Percentiles rank a stretch among this genome's conserved stretches.
phyloP scores from a whole-genome alignment of 2,113 vertebrate species.

The Melozone crissalis region DNA sequence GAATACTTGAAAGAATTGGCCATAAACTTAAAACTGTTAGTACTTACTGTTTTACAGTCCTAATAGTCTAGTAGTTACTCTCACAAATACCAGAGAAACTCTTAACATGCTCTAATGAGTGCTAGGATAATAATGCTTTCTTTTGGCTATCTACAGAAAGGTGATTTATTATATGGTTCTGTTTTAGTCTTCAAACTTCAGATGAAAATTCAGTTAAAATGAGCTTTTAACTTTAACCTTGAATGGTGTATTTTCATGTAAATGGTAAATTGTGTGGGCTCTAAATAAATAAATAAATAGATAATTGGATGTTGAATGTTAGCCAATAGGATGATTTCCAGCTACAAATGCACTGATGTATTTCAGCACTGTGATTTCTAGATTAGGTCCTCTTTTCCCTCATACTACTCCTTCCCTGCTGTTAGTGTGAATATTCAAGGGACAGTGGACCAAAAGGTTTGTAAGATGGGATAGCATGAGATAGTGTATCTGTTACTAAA shows the following conservation, averaged over 20 bases:
- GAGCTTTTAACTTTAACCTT: background rate
- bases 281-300: background rate
- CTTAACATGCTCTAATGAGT: background rate
- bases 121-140: background rate
- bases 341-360: background rate
- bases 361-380: background rate
- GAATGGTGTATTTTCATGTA: background rate
- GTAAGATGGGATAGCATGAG: background rate
- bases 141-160: background rate
- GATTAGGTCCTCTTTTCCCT: background rate
- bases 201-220: background rate
- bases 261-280: background rate
- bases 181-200: background rate
- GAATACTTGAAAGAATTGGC: background rate
- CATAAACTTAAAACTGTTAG: background rate
- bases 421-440: background rate
- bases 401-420: rapidly evolving
- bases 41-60: background rate
- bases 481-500: background rate
- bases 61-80: background rate
- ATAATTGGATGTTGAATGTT: background rate
- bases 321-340: background rate
- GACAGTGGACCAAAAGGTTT: background rate
- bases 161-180: background rate
- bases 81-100: background rate